Evolutionary conservation across 37 sponge, comb jelly and placozoan genomes (phyloP).

Genomic region (Ephydatia muelleri): DNA sequence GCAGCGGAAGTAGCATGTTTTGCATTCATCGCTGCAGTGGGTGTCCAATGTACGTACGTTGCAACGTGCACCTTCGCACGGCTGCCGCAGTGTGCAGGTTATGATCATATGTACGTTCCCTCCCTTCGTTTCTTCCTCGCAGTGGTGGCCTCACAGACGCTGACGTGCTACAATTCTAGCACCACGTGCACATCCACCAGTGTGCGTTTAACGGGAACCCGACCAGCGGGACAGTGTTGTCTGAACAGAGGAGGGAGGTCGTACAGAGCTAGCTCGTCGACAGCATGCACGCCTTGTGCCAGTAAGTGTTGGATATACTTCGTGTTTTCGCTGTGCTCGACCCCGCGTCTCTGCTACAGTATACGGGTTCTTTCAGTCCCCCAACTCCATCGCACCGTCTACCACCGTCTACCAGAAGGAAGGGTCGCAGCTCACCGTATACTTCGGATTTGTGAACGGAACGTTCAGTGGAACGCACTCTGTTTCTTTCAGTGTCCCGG

Average conservation of each 20-base stretch:
- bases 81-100: too few species aligned
- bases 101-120: neutral
- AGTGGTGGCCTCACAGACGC: neutral
- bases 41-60: neutral
- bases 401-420: neutral
- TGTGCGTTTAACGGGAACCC: neutral
- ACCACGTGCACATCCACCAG: neutral
- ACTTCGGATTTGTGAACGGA: neutral
- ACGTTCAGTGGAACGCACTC: neutral
- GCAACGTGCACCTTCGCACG: neutral
- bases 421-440: neutral
- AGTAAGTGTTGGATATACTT: neutral
- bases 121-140: neutral
- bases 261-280: neutral
- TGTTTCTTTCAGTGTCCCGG: neutral
- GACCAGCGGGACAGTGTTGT: neutral
- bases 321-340: neutral
- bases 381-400: neutral
- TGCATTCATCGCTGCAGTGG: neutral
- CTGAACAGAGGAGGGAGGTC: neutral
- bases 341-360: neutral
- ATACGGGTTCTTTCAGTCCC: neutral
- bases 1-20: neutral
- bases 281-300: neutral
- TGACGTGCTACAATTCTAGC: neutral